Base-by-base conservation (phyloP, 1,140 invertebrate species). In the Daktulosphaira vitifoliae region DNA sequence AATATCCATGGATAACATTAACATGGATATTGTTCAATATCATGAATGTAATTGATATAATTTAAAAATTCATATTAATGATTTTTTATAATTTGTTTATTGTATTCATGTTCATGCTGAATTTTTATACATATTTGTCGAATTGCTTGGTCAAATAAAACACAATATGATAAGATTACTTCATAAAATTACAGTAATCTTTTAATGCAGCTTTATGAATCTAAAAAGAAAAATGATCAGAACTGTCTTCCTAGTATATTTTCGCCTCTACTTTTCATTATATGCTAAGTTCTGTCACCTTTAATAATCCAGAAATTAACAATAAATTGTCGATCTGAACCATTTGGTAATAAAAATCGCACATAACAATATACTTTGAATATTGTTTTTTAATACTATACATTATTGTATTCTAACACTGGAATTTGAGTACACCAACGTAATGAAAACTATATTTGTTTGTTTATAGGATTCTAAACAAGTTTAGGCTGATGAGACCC, bases 131-230 rank as follows among this genome's bases (percentile, higher is more conserved):
- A 44, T 44, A 16, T 44, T 44, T 44, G n/a, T 18, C 39, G 13
- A 44, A 16, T 44, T 44, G 13, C 39, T 44, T 44, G 39, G n/a
- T 44, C 39, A 44, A 44, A 44, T 44, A 44, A 44, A 44, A 44
- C 15, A 11, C n/a, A 44, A 44, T 16, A 44, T 44, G 39, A 44
- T 18, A 44, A 44, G 39, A 16, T 44, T 5, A 16, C 39, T 44
- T 44, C 39, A 44, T 44, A 44, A 44, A 44, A 44, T 44, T 44
- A 16, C 39, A 44, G 11, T 44, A 44, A 16, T 44, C 39, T 44
- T 16, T 44, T 2, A 44, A 44, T 44, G 39, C 39, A 44, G 39
- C 39, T 44, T 44, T 44, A 44, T 44, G 39, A 44, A 7, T 18
- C 20, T 15, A 44, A 44, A 3, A 44, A 44, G 15, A 44, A 4